These are phyloP conservation scores for Reinhardtius hippoglossoides DNA, from an alignment of 2,113 vertebrate species.

Conservation along the genomic window DNA sequence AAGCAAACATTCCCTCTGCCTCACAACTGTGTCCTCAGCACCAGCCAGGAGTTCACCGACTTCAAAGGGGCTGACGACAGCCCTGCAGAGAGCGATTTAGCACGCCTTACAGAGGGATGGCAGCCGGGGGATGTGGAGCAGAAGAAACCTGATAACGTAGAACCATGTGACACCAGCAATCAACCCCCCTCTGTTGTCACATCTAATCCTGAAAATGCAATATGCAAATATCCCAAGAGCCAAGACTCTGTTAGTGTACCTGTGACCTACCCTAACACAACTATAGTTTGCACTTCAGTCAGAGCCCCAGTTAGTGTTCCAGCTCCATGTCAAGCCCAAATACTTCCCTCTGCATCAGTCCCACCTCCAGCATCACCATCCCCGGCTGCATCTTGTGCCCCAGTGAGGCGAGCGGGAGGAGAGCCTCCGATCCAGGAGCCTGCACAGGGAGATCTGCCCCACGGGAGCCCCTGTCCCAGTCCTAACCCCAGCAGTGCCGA, in stretches of 20 bases:
- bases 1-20: slow-evolving; percentile 42
- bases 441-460: slow-evolving; percentile 76
- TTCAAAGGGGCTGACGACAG: slow-evolving; percentile 92
- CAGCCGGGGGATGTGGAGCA: slow-evolving; percentile 32
- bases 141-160: slow-evolving; percentile 20
- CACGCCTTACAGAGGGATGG: slow-evolving; percentile 71
- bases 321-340: slow-evolving; percentile 5
- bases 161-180: slow-evolving; percentile 33
- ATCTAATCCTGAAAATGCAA: slow-evolving; percentile 31
- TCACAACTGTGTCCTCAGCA: slow-evolving; percentile 60
- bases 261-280: slow-evolving; percentile 24
- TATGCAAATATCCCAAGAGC: slow-evolving; percentile 49
- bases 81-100: slow-evolving; percentile 81
- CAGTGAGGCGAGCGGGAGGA: slow-evolving; percentile 62
- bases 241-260: slow-evolving; percentile 24
- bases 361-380: slow-evolving; percentile 36
- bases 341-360: slow-evolving; percentile 20
- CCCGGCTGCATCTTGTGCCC: slow-evolving; percentile 25
- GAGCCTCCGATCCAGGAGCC: slow-evolving; percentile 75
- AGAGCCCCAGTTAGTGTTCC: slow-evolving; percentile 2
- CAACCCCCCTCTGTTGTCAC: slow-evolving; percentile 26
- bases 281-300: slow-evolving; percentile 49
- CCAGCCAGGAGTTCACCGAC: slow-evolving; percentile 90
- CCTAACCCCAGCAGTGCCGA: slow-evolving; percentile 69
- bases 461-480: slow-evolving; percentile 71